phyloP scores from a whole-genome alignment of 2,888 invertebrate genomes.

The Onchidella celtica region DNA sequence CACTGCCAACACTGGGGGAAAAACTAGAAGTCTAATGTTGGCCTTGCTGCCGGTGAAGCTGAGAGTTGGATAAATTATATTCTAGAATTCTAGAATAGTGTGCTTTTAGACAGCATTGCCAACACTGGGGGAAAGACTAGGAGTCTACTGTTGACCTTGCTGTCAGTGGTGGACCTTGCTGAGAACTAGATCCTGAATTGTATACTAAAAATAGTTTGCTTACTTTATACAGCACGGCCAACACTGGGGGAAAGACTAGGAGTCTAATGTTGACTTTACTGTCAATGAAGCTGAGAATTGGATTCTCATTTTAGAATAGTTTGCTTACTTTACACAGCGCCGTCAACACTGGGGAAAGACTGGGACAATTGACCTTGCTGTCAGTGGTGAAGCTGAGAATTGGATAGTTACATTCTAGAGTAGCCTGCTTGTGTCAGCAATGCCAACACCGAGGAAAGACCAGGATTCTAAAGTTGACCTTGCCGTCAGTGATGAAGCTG shows the following conservation, averaged over 20 bases:
- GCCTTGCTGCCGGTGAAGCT: constrained; percentile 2
- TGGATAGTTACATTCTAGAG: not conserved
- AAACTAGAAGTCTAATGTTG: not conserved
- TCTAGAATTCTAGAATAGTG: not conserved
- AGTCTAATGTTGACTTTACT: not conserved
- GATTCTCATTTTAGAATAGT: not conserved
- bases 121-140: not conserved
- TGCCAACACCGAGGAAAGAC: constrained; percentile 9
- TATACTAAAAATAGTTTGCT: not conserved
- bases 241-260: not conserved
- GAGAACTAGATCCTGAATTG: not conserved
- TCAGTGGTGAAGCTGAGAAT: not conserved
- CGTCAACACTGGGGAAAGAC: not conserved
- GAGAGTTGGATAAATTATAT: too few species aligned
- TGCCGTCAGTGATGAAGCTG: not conserved
- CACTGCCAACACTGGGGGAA: constrained; percentile 12
- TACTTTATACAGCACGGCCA: not conserved
- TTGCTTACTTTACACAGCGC: not conserved
- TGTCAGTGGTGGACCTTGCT: too few species aligned
- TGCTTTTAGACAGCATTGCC: not conserved
- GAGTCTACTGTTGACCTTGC: not conserved
- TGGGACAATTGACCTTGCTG: not conserved
- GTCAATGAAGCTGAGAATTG: not conserved
- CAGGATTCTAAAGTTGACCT: not conserved
- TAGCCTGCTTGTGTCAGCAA: not conserved